Conservation (phyloP, 2,113 vertebrate species). For the Muntiacus muntjak region DNA sequence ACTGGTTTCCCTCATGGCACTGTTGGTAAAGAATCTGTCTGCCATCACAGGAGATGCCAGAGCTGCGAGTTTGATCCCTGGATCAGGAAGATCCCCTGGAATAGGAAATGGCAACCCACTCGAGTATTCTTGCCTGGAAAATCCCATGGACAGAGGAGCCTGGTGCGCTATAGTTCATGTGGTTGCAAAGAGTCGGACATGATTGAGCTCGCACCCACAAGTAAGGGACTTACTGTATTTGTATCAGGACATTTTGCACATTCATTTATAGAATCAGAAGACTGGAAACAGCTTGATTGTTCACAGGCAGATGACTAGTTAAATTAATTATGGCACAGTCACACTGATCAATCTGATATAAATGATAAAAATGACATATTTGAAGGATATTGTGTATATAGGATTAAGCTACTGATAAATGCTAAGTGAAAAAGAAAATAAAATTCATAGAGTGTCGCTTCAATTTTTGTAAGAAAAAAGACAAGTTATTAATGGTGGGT, state of each 20-base stretch:
- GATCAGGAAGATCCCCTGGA: background rate
- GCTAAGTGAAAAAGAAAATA: background rate
- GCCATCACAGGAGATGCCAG: background rate
- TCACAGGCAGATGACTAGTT: background rate
- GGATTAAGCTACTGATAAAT: background rate
- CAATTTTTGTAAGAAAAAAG: background rate
- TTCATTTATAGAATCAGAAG: background rate
- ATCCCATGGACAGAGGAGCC: background rate
- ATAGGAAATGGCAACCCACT: background rate
- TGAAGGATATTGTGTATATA: background rate
- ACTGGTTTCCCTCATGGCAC: background rate
- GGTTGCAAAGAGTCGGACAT: background rate
- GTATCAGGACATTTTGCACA: background rate
- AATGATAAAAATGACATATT: background rate
- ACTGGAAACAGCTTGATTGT: background rate
- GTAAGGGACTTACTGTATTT: background rate
- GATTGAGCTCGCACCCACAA: background rate
- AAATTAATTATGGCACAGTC: background rate
- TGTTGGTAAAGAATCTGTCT: background rate
- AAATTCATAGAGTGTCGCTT: background rate
- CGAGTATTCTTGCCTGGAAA: background rate
- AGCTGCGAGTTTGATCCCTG: background rate
- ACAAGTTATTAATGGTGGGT: background rate
- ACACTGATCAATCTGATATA: background rate
- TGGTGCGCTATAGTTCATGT: background rate